Conservation (phyloP, 2,113 vertebrate genomes). For the Catharus bicknelli region DNA sequence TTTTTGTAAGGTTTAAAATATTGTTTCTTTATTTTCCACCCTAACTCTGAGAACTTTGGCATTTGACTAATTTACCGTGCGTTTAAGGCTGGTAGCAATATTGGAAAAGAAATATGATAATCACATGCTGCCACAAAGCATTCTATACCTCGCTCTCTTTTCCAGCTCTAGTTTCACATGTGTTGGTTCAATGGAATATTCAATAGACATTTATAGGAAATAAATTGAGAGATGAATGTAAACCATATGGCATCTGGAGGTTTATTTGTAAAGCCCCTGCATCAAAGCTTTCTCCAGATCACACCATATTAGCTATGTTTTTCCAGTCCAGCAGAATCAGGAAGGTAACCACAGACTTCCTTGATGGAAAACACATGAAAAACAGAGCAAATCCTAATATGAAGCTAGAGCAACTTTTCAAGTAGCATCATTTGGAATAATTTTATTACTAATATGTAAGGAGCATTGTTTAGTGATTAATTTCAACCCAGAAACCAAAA, state of each 20-base stretch:
- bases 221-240: constrained; percentile 98
- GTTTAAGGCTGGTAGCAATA: constrained; percentile 82
- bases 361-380: constrained; percentile 99
- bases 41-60: constrained; percentile 72
- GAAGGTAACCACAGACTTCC: constrained; percentile 98
- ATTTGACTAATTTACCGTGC: constrained; percentile 77
- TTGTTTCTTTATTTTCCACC: constrained; percentile 75
- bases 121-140: constrained; percentile 89
- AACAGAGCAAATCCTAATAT: constrained; percentile 80
- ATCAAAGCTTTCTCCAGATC: constrained; percentile 99
- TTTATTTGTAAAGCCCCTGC: constrained; percentile 98
- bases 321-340: constrained; percentile 98
- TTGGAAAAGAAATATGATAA: constrained; percentile 87
- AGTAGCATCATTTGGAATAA: constrained; percentile 86
- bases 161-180: constrained; percentile 91
- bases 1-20: constrained; percentile 73
- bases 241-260: constrained; percentile 97
- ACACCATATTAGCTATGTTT: constrained; percentile 99
- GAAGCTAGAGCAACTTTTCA: constrained; percentile 77
- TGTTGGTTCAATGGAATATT: constrained; percentile 91
- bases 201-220: constrained; percentile 99
- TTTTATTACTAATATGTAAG: constrained; percentile 79
- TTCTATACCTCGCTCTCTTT: constrained; percentile 85
- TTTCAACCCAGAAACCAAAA: constrained; percentile 59
- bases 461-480: constrained; percentile 72